Conservation (phyloP, 2,888 invertebrate species). For the Cerastis rubricosa region DNA sequence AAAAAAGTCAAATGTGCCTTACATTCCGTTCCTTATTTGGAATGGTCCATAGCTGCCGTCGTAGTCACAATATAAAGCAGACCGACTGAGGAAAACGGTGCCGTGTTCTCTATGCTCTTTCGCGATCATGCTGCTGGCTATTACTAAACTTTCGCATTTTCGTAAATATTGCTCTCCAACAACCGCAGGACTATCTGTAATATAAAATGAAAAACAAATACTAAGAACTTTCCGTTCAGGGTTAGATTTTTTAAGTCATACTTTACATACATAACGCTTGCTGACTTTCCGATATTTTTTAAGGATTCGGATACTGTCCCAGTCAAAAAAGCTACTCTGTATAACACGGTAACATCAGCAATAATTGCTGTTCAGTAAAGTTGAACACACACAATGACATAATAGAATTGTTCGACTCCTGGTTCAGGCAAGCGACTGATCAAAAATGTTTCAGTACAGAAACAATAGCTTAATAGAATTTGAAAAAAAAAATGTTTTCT, state of each 20-base stretch:
- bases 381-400: not conserved
- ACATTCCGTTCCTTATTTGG: conserved; percentile 90
- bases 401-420: not conserved
- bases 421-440: not conserved
- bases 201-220: conserved; percentile 14
- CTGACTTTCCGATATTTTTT: not conserved
- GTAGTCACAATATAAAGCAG: conserved; percentile 91
- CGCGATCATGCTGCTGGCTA: conserved; percentile 88
- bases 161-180: conserved; percentile 91
- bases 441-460: not conserved
- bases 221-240: not conserved
- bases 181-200: conserved; percentile 82
- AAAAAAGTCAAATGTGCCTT: conserved; percentile 72
- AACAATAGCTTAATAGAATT: not conserved
- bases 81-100: conserved; percentile 88
- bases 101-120: conserved; percentile 91
- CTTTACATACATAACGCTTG: not conserved
- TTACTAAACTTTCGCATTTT: conserved; percentile 92
- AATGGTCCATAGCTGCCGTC: conserved; percentile 92
- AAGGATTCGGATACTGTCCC: not conserved
- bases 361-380: not conserved
- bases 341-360: not conserved
- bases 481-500: not conserved
- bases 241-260: not conserved
- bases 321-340: not conserved